phyloP scores from a whole-genome alignment of 2,113 vertebrate species.

The Athene cunicularia region DNA sequence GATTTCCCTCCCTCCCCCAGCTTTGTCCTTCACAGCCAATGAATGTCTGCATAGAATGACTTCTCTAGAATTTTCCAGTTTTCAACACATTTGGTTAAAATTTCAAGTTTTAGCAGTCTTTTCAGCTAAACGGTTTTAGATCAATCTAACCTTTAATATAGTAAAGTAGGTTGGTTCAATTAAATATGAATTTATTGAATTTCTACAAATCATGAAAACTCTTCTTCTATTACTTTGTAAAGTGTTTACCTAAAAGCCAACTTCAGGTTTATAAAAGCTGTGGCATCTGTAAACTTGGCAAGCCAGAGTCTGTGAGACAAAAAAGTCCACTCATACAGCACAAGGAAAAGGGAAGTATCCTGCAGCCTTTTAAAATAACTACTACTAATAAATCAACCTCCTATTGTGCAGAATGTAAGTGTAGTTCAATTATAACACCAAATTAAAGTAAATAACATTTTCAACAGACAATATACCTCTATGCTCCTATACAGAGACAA shows the following conservation, averaged over 20 bases:
- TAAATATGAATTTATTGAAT: not conserved
- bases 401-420: not conserved
- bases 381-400: not conserved
- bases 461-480: not conserved
- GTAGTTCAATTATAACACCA: not conserved
- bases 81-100: not conserved
- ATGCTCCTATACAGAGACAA: not conserved
- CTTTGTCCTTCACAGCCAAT: not conserved
- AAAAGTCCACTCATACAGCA: not conserved
- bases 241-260: not conserved
- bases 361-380: not conserved
- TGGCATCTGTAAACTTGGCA: not conserved
- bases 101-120: not conserved
- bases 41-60: not conserved
- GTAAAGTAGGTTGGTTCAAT: not conserved
- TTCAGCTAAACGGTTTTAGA: not conserved
- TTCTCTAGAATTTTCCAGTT: not conserved
- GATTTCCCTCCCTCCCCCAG: not conserved
- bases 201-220: not conserved
- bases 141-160: not conserved
- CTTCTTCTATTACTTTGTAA: not conserved
- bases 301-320: not conserved
- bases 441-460: not conserved
- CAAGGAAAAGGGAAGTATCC: not conserved
- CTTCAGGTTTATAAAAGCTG: not conserved